Evolutionary conservation across 2,797 vertebrate genomes (phyloP).

Genomic region (Masticophis lateralis): DNA sequence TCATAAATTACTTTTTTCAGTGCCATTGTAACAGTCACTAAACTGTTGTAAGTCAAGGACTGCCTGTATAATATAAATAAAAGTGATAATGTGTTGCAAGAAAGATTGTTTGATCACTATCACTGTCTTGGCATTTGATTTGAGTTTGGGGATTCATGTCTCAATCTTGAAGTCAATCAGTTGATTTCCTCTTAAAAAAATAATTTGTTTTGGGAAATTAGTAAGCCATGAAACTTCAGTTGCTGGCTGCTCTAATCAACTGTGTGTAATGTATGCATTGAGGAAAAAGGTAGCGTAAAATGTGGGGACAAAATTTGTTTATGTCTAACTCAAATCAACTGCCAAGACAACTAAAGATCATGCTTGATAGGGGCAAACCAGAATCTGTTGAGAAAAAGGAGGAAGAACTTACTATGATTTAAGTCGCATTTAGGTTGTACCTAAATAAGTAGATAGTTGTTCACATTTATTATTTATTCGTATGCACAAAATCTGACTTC

Average conservation of each 20-base stretch:
- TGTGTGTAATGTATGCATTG: background rate
- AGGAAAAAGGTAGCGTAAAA: background rate
- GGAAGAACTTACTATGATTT: background rate
- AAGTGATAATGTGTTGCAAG: background rate
- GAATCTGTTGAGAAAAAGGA: slow-evolving; percentile 6
- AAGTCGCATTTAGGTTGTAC: background rate
- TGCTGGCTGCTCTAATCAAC: background rate
- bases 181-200: background rate
- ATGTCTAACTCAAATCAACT: background rate
- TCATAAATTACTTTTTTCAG: no score
- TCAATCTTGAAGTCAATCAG: background rate
- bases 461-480: background rate
- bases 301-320: background rate
- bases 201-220: background rate
- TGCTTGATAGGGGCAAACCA: background rate
- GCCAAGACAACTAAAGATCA: background rate
- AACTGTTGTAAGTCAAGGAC: no score
- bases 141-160: background rate
- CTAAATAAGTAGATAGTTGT: background rate
- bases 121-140: background rate
- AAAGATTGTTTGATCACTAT: background rate
- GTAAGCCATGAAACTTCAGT: background rate
- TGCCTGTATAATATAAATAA: background rate
- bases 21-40: no score
- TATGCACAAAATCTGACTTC: background rate